These are phyloP conservation scores for Aleiodes testaceus DNA, from an alignment of 2,888 invertebrate species.

Conservation along the genomic window DNA sequence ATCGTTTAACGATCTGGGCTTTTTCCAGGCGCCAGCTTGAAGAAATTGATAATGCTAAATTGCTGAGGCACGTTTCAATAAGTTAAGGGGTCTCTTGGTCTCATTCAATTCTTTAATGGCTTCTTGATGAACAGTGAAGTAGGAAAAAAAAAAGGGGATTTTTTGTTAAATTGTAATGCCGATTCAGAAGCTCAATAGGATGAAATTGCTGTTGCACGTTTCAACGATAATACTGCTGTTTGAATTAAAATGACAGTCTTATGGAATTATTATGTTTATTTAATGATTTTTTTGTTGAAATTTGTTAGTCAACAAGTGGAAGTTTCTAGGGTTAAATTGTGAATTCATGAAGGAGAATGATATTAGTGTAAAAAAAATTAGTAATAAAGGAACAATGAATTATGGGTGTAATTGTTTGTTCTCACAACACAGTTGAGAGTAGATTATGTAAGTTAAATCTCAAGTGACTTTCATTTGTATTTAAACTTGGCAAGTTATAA, in stretches of 20 bases:
- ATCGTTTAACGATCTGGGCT: constrained; percentile 3
- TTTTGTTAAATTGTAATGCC: neutral
- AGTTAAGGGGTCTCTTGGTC: neutral
- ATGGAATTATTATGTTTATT: neutral
- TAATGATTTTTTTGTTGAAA: neutral
- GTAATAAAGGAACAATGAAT: constrained; percentile 34
- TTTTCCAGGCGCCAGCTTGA: constrained; percentile 3
- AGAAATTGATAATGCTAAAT: constrained; percentile 6
- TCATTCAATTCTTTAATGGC: neutral
- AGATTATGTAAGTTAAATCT: constrained; percentile 35
- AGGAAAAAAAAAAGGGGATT: no score
- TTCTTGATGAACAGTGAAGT: no score
- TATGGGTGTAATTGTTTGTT: constrained; percentile 44
- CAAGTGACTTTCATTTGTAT: constrained; percentile 38
- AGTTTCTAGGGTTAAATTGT: neutral
- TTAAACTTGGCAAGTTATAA: constrained; percentile 22
- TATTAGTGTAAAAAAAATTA: neutral
- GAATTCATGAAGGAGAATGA: neutral
- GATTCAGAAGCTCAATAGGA: neutral
- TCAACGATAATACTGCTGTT: neutral
- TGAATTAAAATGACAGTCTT: neutral
- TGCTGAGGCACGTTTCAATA: constrained; percentile 8
- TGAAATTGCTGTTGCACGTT: constrained; percentile 2
- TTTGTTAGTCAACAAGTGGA: neutral
- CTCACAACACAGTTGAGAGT: constrained; percentile 34